A percentile compares a stretch with the other conserved stretches of the same genome.
Conservation (phyloP, 2,888 invertebrate species). For the Torymus tubicola region DNA sequence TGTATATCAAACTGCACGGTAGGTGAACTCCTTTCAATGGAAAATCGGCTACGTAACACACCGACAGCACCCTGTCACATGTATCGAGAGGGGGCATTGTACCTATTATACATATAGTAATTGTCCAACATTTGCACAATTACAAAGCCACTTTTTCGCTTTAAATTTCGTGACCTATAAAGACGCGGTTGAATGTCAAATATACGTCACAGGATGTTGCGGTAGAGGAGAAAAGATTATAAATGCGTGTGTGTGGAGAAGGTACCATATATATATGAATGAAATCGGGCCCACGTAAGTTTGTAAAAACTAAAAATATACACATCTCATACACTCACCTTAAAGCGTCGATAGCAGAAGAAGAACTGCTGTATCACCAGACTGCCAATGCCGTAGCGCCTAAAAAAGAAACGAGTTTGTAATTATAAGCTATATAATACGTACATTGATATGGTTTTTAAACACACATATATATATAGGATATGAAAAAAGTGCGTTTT, state of each 20-base stretch:
- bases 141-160: neutral
- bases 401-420: conserved; percentile 11
- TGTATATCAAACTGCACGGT: neutral
- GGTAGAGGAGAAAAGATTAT: conserved; percentile 1
- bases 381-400: neutral
- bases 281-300: conserved; percentile 16
- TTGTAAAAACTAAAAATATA: conserved; percentile 43
- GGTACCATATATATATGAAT: neutral
- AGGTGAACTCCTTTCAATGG: conserved; percentile 9
- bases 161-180: neutral
- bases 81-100: neutral
- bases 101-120: neutral
- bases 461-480: too few relatives aligned
- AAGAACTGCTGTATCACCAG: conserved; percentile 25
- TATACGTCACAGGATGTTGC: conserved; percentile 48
- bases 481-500: too few relatives aligned
- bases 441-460: neutral
- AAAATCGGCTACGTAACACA: conserved; percentile 6
- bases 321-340: conserved; percentile 39
- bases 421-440: conserved; percentile 12
- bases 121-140: conserved; percentile 1
- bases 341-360: conserved; percentile 18
- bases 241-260: neutral
- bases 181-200: conserved; percentile 29
- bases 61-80: too few relatives aligned